Percentiles rank a stretch among this genome's conserved stretches.
These are phyloP conservation scores for Leucosticte australis DNA, from an alignment of 2,113 vertebrate genomes.

Conservation along the genomic window DNA sequence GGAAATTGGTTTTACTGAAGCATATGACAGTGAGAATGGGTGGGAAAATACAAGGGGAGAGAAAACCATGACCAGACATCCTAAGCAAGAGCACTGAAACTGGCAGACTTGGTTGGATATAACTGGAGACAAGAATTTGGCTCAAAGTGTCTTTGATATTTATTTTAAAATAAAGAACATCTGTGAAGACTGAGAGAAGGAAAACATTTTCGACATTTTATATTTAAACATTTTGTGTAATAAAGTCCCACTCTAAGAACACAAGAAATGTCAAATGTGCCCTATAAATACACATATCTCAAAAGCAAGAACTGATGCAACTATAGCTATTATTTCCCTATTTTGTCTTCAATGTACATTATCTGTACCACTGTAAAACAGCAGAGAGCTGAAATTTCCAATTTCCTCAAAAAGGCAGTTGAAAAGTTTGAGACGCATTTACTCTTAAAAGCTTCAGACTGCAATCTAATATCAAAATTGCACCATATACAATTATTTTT, in stretches of 20 bases:
- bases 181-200: slow-evolving; percentile 28
- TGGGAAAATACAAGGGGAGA: not conserved
- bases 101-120: not conserved
- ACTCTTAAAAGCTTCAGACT: not conserved
- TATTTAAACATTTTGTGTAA: slow-evolving; percentile 65
- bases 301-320: not conserved
- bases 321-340: not conserved
- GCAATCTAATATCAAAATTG: not conserved
- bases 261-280: slow-evolving; percentile 21
- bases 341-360: not conserved
- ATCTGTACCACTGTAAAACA: not conserved
- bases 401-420: not conserved
- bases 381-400: not conserved
- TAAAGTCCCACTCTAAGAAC: slow-evolving; percentile 34
- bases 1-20: not conserved
- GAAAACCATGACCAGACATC: not conserved
- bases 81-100: not conserved
- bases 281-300: not conserved
- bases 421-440: not conserved
- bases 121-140: slow-evolving; percentile 10
- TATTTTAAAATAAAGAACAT: slow-evolving; percentile 56
- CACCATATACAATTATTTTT: not conserved
- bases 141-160: slow-evolving; percentile 40
- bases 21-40: not conserved
- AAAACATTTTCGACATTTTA: slow-evolving; percentile 51